phyloP scores from a whole-genome alignment of 2,797 vertebrate genomes.

The Echeneis naucrates region DNA sequence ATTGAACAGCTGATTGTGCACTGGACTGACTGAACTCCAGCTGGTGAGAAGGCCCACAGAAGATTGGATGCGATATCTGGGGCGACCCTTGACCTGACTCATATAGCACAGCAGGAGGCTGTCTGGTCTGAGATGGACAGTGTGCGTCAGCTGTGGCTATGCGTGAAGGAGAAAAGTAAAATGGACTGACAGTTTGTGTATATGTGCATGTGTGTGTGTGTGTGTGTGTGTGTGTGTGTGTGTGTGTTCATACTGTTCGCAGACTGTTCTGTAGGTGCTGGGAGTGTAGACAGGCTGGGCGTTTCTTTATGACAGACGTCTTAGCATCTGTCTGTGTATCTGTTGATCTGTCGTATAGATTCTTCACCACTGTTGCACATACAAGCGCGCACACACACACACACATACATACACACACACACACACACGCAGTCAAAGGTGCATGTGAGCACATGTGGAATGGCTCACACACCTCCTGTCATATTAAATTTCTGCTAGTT shows the following conservation, averaged over 20 bases:
- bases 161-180: conserved; percentile 31
- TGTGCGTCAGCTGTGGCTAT: conserved; percentile 56
- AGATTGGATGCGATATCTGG: conserved; percentile 50
- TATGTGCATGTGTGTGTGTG: conserved; percentile 2
- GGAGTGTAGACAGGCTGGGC: conserved; percentile 5
- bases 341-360: conserved; percentile 52
- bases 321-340: conserved; percentile 47
- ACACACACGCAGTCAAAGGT: neutral
- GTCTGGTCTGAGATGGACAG: conserved; percentile 40
- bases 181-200: conserved; percentile 41
- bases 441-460: conserved; percentile 14
- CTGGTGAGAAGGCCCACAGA: conserved; percentile 5
- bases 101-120: conserved; percentile 46
- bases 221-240: neutral
- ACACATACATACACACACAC: conserved; percentile 3
- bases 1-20: neutral
- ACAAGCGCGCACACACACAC: conserved; percentile 1
- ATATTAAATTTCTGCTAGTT: conserved; percentile 23
- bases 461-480: conserved; percentile 44
- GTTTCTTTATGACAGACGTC: conserved; percentile 17
- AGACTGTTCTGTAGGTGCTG: conserved; percentile 8
- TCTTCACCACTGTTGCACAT: conserved; percentile 31
- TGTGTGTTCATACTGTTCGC: neutral
- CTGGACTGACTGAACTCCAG: conserved; percentile 28
- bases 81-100: conserved; percentile 43